Base-by-base conservation (phyloP, 2,888 invertebrate genomes). In the Arenicola marina region DNA sequence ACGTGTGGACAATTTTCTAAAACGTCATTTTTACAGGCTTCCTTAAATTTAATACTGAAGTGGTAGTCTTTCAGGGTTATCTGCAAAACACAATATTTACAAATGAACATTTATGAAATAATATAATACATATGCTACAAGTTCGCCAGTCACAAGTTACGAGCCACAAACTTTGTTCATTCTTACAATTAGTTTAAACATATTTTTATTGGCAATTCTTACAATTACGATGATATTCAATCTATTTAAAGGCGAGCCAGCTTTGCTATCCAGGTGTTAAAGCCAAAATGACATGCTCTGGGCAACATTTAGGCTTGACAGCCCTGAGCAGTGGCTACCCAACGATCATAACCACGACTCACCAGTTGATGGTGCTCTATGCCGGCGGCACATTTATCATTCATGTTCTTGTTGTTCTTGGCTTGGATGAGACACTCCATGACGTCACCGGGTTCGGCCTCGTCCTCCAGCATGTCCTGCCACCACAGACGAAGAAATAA, bases 321-420 rank as follows among this genome's bases (percentile, higher is more conserved):
- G n/a, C n/a, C n/a, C n/a, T n/a, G n/a, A n/a, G n/a, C n/a, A n/a
- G n/a, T n/a, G n/a, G n/a, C n/a, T n/a, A n/a, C n/a, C n/a, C n/a
- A n/a, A 38, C 38, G 11, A 38, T 38, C 11, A 18, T 38, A 38
- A 38, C 38, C 38, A 38, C 18, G 11, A 61, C 63, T 55, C 7
- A 86, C 84, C 65, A 99, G 86, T 84, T 99, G 98, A 79, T 96
- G 95, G 86, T 99, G 98, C 84, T 98, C 97, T 56, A 99, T 91
- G 65, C 95, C 94, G 43, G 92, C 92, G 68, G 91, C 88, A 83
- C 98, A 98, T 83, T 95, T 93, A 24, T 89, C 87, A 75, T 90
- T 89, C 76, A 93, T 88, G 76, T 91, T 89, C 3, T 90, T 88
- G 75, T 93, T 91, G 82, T 93, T 93, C 85, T 97, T 98, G 81